Percentiles rank a stretch among this genome's conserved stretches.
These are phyloP conservation scores for Hyles vespertilio DNA, from an alignment of 1,140 invertebrate species.

Conservation along the genomic window DNA sequence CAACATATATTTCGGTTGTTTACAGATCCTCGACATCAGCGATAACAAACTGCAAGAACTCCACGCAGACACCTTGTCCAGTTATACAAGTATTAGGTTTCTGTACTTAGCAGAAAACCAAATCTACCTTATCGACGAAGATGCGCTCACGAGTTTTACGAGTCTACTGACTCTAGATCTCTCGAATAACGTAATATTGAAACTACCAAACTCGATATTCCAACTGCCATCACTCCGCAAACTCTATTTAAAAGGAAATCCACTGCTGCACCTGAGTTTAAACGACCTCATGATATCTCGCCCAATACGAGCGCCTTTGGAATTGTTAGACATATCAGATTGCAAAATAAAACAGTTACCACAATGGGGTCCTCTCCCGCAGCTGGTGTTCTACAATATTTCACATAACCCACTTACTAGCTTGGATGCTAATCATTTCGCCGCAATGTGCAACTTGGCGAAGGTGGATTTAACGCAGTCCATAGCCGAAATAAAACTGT, in stretches of 20 bases:
- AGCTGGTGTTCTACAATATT: constrained; percentile 63
- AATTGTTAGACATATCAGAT: constrained; percentile 76
- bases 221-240: constrained; percentile 76
- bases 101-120: constrained; percentile 79
- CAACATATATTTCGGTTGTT: constrained; percentile 23
- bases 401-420: constrained; percentile 59
- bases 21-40: constrained; percentile 79
- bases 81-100: constrained; percentile 76
- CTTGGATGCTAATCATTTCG: constrained; percentile 50
- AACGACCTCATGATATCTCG: constrained; percentile 61
- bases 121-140: constrained; percentile 76
- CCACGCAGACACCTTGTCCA: constrained; percentile 71
- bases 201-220: constrained; percentile 75
- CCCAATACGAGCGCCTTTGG: constrained; percentile 75
- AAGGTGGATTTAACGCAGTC: constrained; percentile 65
- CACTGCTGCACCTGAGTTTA: constrained; percentile 59
- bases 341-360: constrained; percentile 73
- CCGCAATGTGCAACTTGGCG: constrained; percentile 60
- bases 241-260: constrained; percentile 77
- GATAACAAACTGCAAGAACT: constrained; percentile 79
- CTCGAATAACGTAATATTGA: constrained; percentile 76
- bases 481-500: constrained; percentile 46
- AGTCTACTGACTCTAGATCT: constrained; percentile 76
- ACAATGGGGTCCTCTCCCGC: constrained; percentile 74
- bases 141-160: constrained; percentile 73